Conservation (phyloP, 2,888 invertebrate genomes). For the Bellardia pandia region DNA sequence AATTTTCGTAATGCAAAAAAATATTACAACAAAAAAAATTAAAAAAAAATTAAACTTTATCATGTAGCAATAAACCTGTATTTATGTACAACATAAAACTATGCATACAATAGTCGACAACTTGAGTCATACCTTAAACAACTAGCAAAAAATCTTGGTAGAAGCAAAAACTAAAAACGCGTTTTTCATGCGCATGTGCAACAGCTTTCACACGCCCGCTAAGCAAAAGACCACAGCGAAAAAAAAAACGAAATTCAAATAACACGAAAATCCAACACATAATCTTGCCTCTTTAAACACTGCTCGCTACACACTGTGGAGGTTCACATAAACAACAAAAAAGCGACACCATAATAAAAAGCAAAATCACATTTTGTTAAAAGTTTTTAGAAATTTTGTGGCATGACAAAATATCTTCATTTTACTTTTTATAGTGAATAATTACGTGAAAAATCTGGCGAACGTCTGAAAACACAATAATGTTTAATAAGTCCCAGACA, state of each 20-base stretch:
- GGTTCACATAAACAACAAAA: conserved; percentile 1
- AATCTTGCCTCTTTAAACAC: conserved; percentile 24
- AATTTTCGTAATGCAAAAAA: conserved; percentile 66
- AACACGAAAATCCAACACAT: conserved; percentile 37
- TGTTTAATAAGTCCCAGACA: conserved; percentile 38
- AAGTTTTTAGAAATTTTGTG: conserved; percentile 32
- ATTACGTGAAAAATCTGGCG: conserved; percentile 18
- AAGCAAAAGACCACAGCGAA: conserved; percentile 23
- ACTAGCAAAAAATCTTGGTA: conserved; percentile 31
- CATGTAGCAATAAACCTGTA: conserved; percentile 68
- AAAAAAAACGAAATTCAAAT: conserved; percentile 15
- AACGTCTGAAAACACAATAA: conserved; percentile 6
- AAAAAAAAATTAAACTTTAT: conserved; percentile 45
- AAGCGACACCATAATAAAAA: conserved; percentile 9
- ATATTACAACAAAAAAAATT: background rate
- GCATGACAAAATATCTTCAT: conserved; percentile 32
- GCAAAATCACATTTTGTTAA: conserved; percentile 43
- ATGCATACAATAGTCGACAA: conserved; percentile 46
- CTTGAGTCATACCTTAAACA: conserved; percentile 59
- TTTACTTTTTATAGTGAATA: conserved; percentile 41
- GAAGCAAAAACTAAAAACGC: conserved; percentile 62
- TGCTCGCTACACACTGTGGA: background rate
- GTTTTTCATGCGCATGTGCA: conserved; percentile 72
- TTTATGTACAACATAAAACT: conserved; percentile 50
- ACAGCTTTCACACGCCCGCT: conserved; percentile 72